Conservation (phyloP, 2,888 invertebrate genomes). For the Onchidella celtica region DNA sequence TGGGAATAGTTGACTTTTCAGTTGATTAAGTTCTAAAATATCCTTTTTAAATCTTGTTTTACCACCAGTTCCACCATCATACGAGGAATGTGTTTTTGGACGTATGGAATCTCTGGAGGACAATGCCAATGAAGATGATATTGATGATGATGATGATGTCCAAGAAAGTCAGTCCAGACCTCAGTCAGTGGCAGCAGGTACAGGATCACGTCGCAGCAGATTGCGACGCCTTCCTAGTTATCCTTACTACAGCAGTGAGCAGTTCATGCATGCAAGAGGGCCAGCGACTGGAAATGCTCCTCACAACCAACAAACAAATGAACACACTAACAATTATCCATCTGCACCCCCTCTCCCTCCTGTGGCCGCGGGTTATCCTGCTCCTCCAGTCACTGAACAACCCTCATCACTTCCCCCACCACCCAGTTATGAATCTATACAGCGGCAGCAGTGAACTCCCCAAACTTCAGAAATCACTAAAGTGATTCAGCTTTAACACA, state of each 20-base stretch:
- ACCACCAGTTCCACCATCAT: constrained; percentile 56
- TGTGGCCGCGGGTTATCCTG: not conserved
- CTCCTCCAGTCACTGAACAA: constrained; percentile 23
- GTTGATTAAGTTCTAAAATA: no score
- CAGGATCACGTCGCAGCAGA: constrained; percentile 40
- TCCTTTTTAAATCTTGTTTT: no score
- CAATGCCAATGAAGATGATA: constrained; percentile 38
- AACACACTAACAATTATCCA: constrained; percentile 13
- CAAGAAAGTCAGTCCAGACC: not conserved
- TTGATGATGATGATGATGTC: constrained; percentile 45
- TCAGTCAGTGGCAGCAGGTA: not conserved
- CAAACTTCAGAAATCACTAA: no score
- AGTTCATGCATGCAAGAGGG: constrained; percentile 14
- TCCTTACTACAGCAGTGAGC: constrained; percentile 53
- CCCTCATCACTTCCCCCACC: constrained; percentile 45
- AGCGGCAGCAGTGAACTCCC: constrained; percentile 28
- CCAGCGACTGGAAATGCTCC: constrained; percentile 1
- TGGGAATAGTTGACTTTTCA: no score
- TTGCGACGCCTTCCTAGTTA: constrained; percentile 54
- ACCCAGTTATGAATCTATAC: constrained; percentile 53
- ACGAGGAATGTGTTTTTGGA: constrained; percentile 58
- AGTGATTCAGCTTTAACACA: no score
- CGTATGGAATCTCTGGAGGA: constrained; percentile 49
- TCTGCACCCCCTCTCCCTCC: constrained; percentile 9
- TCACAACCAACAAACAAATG: not conserved